phyloP scores from a whole-genome alignment of 2,888 invertebrate species.

The Nasonovia ribisnigri region DNA sequence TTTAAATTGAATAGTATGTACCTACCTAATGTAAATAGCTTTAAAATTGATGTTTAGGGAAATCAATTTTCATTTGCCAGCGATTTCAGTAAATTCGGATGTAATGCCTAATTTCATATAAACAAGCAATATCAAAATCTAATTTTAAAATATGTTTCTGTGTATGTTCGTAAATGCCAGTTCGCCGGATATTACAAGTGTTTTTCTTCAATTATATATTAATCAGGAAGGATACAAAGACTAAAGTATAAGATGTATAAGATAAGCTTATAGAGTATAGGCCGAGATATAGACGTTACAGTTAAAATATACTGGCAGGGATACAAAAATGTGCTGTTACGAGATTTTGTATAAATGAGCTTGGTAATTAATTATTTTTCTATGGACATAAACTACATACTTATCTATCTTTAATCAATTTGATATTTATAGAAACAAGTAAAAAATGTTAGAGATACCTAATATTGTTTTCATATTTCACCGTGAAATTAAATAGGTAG shows the following conservation, averaged over 20 bases:
- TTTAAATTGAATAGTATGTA: not conserved
- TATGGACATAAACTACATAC: not conserved
- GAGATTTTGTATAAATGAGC: slow-evolving; percentile 5
- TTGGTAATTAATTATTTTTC: slow-evolving; percentile 28
- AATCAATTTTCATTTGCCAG: not conserved
- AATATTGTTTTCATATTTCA: not conserved
- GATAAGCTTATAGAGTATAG: not conserved
- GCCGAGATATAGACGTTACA: slow-evolving; percentile 1
- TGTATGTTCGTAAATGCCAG: not conserved
- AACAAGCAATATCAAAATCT: slow-evolving; percentile 41
- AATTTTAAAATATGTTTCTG: slow-evolving; percentile 55
- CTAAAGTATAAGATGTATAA: slow-evolving; percentile 28
- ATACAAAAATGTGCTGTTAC: slow-evolving; percentile 51
- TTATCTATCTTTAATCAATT: slow-evolving; percentile 2
- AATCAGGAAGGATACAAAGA: slow-evolving; percentile 47
- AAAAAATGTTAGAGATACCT: not conserved
- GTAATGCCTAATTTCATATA: slow-evolving; percentile 41
- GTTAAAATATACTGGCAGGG: slow-evolving; percentile 38
- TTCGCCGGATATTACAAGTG: slow-evolving; percentile 43
- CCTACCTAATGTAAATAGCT: not conserved
- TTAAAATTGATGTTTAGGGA: not conserved
- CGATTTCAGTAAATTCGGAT: not conserved
- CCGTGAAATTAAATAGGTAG: not conserved
- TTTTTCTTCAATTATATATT: slow-evolving; percentile 47
- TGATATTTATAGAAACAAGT: slow-evolving; percentile 2